Evolutionary conservation across 2,113 vertebrate genomes (phyloP), one percentile per base, ranked within the genome.

Genomic region (Gallinago paraguaiae): DNA sequence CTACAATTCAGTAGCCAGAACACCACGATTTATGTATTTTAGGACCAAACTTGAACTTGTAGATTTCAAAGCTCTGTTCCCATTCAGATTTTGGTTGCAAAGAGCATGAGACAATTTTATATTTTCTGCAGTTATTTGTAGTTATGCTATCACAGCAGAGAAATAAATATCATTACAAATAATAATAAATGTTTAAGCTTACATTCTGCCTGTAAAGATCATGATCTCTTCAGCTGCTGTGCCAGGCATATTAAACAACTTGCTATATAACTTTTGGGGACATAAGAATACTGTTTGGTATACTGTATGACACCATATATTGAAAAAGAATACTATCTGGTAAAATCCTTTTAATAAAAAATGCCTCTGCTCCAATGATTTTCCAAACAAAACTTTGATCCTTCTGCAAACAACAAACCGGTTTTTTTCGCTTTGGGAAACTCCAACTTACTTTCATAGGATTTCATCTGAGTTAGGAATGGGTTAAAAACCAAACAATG

Each of bases 401-500:
- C 19, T 77, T 84, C 39, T 91, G 50, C 56, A 79, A 85, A 94
- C 75, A 51, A 0, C 6, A 64, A 45, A 86, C 15, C 16, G 22
- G 9, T 20, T 69, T 93, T 93, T 90, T 90, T 68, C 50, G 53
- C 5, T 78, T 56, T 71, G 64, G 25, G 84, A 95, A 92, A 86
- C 27, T 63, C 65, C 59, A 82, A 2, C 7, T 8, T 71, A 63
- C 25, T 84, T 84, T 5, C 10, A 31, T 48, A 93, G 25, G 60
- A 64, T 71, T 95, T 93, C 43, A 67, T 59, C 27, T 39, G 51
- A 41, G 51, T 30, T 48, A 92, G 17, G 43, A 95, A 87, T 11
- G 53, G 67, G 84, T 91, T 91, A 91, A 95, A 94, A 87, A 22
- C 25, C 45, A 50, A 89, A 89, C 69, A 92, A 85, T 46, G 13